Percentiles rank a stretch among this genome's conserved stretches.
Evolutionary conservation across 2,113 vertebrate genomes (phyloP).

Genomic region (Fregata magnificens): DNA sequence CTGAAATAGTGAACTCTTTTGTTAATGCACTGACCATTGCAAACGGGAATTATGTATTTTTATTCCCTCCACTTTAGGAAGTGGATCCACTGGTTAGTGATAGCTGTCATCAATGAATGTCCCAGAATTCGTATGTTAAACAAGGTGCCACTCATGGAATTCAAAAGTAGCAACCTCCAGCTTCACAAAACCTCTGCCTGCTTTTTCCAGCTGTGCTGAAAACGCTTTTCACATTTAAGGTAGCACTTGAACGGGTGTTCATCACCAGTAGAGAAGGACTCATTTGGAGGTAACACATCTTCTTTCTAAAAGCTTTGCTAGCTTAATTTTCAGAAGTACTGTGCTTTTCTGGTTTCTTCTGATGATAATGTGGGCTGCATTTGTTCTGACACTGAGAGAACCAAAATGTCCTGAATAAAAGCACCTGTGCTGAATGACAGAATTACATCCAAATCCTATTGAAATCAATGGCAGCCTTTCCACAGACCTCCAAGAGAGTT

Average conservation of each 20-base stretch:
- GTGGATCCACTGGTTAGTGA: not conserved
- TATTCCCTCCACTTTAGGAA: not conserved
- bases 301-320: not conserved
- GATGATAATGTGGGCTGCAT: not conserved
- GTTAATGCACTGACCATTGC: not conserved
- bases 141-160: not conserved
- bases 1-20: not conserved
- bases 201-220: slow-evolving; percentile 2
- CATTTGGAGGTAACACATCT: not conserved
- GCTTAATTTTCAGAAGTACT: not conserved
- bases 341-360: not conserved
- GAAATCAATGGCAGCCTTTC: not conserved
- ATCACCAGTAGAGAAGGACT: not conserved
- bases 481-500: not conserved
- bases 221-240: not conserved
- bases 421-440: not conserved
- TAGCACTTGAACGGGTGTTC: not conserved
- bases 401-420: not conserved
- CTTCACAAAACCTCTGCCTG: not conserved
- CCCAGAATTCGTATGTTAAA: not conserved
- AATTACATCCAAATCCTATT: not conserved
- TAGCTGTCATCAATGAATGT: not conserved
- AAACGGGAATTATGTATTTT: not conserved
- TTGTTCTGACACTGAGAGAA: not conserved
- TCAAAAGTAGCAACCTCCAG: not conserved